phyloP scores from a whole-genome alignment of 2,888 invertebrate genomes.

The Dioctria rufipes region DNA sequence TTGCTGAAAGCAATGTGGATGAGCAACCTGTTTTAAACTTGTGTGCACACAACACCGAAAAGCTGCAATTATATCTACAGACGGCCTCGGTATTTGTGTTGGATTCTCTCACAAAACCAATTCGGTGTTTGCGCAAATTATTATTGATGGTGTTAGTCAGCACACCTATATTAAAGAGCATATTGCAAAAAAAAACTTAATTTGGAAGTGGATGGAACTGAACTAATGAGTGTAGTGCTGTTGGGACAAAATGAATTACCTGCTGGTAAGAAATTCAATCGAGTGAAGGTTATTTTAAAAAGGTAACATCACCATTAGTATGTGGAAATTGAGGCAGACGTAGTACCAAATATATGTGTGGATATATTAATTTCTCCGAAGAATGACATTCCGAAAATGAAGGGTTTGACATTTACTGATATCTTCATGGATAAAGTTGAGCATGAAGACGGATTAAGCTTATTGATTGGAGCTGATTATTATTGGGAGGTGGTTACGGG shows the following conservation, averaged over 20 bases:
- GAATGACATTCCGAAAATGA: not conserved
- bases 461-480: constrained; percentile 43
- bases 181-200: constrained; percentile 9
- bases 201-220: constrained; percentile 44
- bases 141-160: not conserved
- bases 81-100: constrained; percentile 44
- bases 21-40: not conserved
- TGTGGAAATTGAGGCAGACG: constrained; percentile 39
- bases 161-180: not conserved
- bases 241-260: constrained; percentile 50
- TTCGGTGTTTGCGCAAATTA: constrained; percentile 35
- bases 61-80: constrained; percentile 41
- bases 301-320: constrained; percentile 44
- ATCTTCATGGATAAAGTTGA: not conserved
- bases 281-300: constrained; percentile 26
- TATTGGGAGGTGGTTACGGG: constrained; percentile 54
- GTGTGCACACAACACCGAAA: not conserved
- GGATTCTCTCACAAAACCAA: not conserved
- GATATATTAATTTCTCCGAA: constrained; percentile 11
- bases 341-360: constrained; percentile 45
- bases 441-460: constrained; percentile 34
- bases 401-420: constrained; percentile 19
- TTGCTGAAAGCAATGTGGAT: too few relatives aligned
- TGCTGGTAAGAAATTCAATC: constrained; percentile 42
- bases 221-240: constrained; percentile 39